Percentiles rank a stretch among this genome's conserved stretches.
Conservation (phyloP, 2,888 invertebrate species). For the Epirrhoe alternata region DNA sequence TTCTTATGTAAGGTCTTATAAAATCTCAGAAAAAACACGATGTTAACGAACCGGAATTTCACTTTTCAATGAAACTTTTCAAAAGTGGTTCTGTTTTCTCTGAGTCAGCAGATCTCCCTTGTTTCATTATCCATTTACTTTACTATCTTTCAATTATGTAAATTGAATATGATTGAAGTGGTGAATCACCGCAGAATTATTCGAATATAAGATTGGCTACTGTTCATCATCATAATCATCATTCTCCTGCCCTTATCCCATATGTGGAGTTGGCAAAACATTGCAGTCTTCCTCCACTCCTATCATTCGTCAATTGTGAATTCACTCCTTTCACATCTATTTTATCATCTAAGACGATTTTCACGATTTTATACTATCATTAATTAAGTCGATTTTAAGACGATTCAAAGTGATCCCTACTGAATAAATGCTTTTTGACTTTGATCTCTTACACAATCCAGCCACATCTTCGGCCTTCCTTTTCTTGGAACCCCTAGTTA, state of each 20-base stretch:
- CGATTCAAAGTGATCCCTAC: no score
- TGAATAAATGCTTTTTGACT: no score
- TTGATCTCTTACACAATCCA: no score
- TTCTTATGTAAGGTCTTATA: not conserved
- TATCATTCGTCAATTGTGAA: no score
- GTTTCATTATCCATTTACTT: constrained; percentile 6
- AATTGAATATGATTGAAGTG: constrained; percentile 18
- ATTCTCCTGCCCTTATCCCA: not conserved
- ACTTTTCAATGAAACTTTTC: not conserved
- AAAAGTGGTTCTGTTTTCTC: not conserved
- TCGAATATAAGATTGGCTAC: constrained; percentile 12
- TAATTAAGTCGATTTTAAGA: no score
- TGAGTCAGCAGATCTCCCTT: not conserved
- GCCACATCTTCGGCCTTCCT: no score
- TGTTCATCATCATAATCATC: not conserved
- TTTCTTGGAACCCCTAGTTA: no score
- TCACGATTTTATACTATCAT: no score
- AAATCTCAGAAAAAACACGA: not conserved
- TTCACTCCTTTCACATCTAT: no score
- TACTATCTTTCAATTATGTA: constrained; percentile 24
- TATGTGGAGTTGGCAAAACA: not conserved
- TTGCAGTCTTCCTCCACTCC: no score
- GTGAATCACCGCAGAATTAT: constrained; percentile 20
- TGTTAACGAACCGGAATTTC: not conserved
- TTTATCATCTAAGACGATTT: no score